A percentile compares a stretch with the other conserved stretches of the same genome.
Conservation (phyloP, 1,140 invertebrate genomes). For the Varroa destructor region DNA sequence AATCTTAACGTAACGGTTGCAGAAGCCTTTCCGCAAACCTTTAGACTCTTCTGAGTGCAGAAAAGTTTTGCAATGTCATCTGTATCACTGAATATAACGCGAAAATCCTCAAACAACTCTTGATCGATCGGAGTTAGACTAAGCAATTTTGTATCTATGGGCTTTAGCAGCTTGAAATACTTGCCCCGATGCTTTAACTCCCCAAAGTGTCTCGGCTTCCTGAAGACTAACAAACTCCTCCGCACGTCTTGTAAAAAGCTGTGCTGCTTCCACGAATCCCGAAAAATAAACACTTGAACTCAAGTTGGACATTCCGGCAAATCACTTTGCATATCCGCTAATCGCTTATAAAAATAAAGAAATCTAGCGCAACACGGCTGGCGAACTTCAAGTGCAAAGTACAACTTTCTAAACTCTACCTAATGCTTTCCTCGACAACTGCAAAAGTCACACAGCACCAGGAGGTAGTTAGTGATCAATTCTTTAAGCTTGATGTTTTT, state of each 20-base stretch:
- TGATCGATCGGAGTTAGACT: slow-evolving; percentile 13
- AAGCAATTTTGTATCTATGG: slow-evolving; percentile 33
- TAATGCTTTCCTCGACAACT: no score
- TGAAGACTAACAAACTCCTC: slow-evolving; percentile 9
- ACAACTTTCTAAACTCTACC: no score
- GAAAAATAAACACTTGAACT: slow-evolving; percentile 1
- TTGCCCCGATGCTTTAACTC: slow-evolving; percentile 60
- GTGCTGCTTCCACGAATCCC: not conserved
- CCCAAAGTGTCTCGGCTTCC: slow-evolving; percentile 23
- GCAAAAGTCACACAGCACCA: no score
- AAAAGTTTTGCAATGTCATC: slow-evolving; percentile 59
- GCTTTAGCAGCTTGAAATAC: slow-evolving; percentile 75
- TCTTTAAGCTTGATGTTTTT: no score
- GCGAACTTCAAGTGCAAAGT: no score
- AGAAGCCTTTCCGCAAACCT: slow-evolving; percentile 71
- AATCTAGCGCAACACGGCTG: no score
- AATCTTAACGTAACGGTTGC: slow-evolving; percentile 85
- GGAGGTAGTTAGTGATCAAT: no score
- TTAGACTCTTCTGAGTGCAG: slow-evolving; percentile 57
- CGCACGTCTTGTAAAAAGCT: not conserved
- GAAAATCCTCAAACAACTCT: not conserved
- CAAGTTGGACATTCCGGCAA: not conserved
- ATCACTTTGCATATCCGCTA: no score
- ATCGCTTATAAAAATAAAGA: no score
- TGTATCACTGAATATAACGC: not conserved